Conservation (phyloP, 2,888 invertebrate species). For the Bibio marci region DNA sequence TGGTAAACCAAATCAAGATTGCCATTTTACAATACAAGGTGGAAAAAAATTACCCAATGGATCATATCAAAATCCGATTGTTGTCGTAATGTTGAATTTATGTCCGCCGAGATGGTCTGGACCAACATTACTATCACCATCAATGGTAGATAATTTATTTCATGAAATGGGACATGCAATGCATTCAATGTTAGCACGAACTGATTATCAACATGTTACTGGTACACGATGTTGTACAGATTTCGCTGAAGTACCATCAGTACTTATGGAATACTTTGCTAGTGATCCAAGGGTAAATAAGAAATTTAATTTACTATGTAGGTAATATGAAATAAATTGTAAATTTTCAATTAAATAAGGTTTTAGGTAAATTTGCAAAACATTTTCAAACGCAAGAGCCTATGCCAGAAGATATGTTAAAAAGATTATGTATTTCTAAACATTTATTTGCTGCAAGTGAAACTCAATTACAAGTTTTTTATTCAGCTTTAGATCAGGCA, state of each 20-base stretch:
- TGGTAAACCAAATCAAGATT: conserved; percentile 93
- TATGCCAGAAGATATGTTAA: conserved; percentile 63
- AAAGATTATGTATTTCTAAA: conserved; percentile 68
- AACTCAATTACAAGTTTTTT: conserved; percentile 76
- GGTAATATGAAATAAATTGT: background rate
- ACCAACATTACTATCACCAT: conserved; percentile 65
- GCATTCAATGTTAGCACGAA: conserved; percentile 95
- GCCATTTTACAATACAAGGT: conserved; percentile 96
- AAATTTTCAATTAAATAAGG: conserved; percentile 28
- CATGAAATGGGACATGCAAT: conserved; percentile 99
- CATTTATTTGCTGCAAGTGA: conserved; percentile 78
- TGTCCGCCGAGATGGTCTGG: conserved; percentile 55
- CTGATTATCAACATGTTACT: conserved; percentile 90
- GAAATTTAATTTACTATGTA: background rate
- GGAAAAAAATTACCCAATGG: conserved; percentile 65
- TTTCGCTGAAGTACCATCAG: conserved; percentile 97
- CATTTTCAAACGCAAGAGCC: conserved; percentile 80
- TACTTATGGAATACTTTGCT: conserved; percentile 96
- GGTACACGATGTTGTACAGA: conserved; percentile 96
- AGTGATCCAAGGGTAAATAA: conserved; percentile 59
- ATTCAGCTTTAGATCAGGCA: conserved; percentile 78
- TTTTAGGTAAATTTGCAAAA: conserved; percentile 68
- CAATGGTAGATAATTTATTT: conserved; percentile 88
- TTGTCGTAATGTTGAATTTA: conserved; percentile 83
- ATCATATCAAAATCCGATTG: conserved; percentile 77